A percentile compares a stretch with the other conserved stretches of the same genome.
These are phyloP conservation scores for Catocala fraxini DNA, from an alignment of 2,888 invertebrate species.

Conservation along the genomic window DNA sequence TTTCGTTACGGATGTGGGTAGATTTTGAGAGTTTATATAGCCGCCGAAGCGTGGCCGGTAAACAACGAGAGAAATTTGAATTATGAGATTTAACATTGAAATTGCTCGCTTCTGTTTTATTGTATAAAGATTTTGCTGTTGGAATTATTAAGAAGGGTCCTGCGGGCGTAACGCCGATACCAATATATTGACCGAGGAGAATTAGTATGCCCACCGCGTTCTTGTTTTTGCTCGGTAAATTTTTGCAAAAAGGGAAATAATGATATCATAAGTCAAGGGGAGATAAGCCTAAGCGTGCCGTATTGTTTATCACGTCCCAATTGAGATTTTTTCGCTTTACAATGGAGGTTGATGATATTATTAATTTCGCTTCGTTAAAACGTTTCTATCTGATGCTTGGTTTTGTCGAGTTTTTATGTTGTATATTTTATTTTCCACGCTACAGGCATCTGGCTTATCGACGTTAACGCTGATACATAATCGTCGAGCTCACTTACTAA, in stretches of 20 bases:
- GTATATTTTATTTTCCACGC: slow-evolving; percentile 13
- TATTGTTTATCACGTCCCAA: slow-evolving; percentile 79
- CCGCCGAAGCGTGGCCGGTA: slow-evolving; percentile 74
- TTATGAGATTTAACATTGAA: slow-evolving; percentile 82
- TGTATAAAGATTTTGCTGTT: slow-evolving; percentile 72
- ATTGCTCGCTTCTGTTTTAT: slow-evolving; percentile 75
- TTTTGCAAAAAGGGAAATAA: slow-evolving; percentile 84
- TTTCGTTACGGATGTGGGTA: slow-evolving; percentile 84
- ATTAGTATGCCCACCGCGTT: slow-evolving; percentile 82
- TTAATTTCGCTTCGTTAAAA: slow-evolving; percentile 52
- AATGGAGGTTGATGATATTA: slow-evolving; percentile 64
- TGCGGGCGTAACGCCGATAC: slow-evolving; percentile 63
- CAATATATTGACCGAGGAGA: slow-evolving; percentile 79
- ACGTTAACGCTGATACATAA: slow-evolving; percentile 56
- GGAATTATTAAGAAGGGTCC: slow-evolving; percentile 63
- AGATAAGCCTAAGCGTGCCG: slow-evolving; percentile 79
- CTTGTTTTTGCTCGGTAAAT: slow-evolving; percentile 79
- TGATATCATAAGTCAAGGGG: slow-evolving; percentile 83
- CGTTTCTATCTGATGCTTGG: slow-evolving; percentile 19
- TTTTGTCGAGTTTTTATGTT: slow-evolving; percentile 24
- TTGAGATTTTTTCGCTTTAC: slow-evolving; percentile 66
- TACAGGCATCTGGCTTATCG: slow-evolving; percentile 46
- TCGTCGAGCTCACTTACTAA: slow-evolving; percentile 67
- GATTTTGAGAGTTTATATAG: slow-evolving; percentile 83
- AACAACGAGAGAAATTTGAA: slow-evolving; percentile 80